Conservation (phyloP, 1,140 invertebrate genomes). For the Hermetia illucens region DNA sequence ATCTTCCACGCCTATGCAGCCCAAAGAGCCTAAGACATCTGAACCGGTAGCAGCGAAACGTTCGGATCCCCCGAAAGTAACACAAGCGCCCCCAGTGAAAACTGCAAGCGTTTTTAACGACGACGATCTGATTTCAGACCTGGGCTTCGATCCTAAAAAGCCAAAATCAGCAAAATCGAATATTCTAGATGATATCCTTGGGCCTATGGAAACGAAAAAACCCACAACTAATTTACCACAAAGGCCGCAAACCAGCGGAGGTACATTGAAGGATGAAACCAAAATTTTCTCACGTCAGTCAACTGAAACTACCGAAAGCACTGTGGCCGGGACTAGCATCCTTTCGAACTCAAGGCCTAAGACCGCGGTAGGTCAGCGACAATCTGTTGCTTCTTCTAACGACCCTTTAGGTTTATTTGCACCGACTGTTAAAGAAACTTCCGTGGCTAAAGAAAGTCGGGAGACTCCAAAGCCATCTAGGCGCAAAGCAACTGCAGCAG, state of each 20-base stretch:
- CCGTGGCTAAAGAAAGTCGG: slow-evolving; percentile 1
- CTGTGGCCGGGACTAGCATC: slow-evolving; percentile 9
- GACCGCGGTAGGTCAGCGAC: slow-evolving; percentile 20
- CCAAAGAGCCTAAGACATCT: slow-evolving; percentile 12
- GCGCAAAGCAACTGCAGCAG: slow-evolving; percentile 18
- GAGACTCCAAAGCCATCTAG: slow-evolving; percentile 8
- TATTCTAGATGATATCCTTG: slow-evolving; percentile 16
- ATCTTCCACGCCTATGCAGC: neutral
- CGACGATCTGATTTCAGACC: slow-evolving; percentile 17
- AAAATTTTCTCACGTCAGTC: slow-evolving; percentile 21
- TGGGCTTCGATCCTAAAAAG: slow-evolving; percentile 28
- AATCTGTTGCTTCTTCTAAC: slow-evolving; percentile 15
- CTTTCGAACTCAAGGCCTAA: slow-evolving; percentile 14
- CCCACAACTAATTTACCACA: neutral
- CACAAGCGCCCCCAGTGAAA: neutral
- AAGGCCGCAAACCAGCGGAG: neutral
- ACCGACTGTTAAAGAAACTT: neutral
- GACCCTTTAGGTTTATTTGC: slow-evolving; percentile 24
- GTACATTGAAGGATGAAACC: neutral
- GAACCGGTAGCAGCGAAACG: neutral
- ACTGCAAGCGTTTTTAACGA: slow-evolving; percentile 12
- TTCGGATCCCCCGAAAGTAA: neutral
- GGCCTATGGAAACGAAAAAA: slow-evolving; percentile 14
- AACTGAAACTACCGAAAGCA: slow-evolving; percentile 25
- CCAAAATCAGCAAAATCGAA: slow-evolving; percentile 16